Evolutionary conservation across 2,888 invertebrate genomes (phyloP).

Genomic region (Teleiodes luculella): DNA sequence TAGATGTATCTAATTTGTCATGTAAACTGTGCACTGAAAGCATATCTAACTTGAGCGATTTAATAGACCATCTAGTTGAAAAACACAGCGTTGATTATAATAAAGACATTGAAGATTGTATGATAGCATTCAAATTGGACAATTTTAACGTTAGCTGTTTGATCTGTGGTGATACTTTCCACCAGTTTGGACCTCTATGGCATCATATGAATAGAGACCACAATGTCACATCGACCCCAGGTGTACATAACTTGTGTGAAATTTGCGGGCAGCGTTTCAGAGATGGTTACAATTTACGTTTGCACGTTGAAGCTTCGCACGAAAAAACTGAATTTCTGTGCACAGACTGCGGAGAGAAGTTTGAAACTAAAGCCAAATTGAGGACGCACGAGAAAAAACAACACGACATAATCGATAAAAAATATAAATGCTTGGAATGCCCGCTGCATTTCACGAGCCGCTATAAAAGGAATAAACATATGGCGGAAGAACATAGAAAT

Average conservation of each 20-base stretch:
- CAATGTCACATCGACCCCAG: conserved; percentile 63
- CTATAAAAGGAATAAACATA: conserved; percentile 61
- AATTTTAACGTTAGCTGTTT: conserved; percentile 57
- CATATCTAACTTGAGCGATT: conserved; percentile 51
- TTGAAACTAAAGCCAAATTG: conserved; percentile 67
- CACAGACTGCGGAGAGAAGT: conserved; percentile 66
- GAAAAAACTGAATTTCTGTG: conserved; percentile 58
- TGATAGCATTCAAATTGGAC: conserved; percentile 64
- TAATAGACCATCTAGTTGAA: conserved; percentile 57
- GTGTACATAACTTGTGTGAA: conserved; percentile 63
- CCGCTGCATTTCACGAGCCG: conserved; percentile 58
- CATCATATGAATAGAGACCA: conserved; percentile 69
- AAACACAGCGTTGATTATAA: conserved; percentile 55
- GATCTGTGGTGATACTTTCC: conserved; percentile 57
- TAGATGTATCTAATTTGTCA: conserved; percentile 54
- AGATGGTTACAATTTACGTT: conserved; percentile 49
- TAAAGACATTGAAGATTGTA: conserved; percentile 62
- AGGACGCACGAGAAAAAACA: conserved; percentile 67
- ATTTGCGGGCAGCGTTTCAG: conserved; percentile 68
- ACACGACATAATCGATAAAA: conserved; percentile 68
- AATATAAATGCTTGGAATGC: conserved; percentile 72
- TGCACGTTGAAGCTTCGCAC: conserved; percentile 60
- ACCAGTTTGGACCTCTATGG: conserved; percentile 61
- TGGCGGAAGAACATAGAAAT: conserved; percentile 64
- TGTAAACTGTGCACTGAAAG: conserved; percentile 56